Conservation (phyloP, 2,113 vertebrate genomes). For the Xenopus laevis region DNA sequence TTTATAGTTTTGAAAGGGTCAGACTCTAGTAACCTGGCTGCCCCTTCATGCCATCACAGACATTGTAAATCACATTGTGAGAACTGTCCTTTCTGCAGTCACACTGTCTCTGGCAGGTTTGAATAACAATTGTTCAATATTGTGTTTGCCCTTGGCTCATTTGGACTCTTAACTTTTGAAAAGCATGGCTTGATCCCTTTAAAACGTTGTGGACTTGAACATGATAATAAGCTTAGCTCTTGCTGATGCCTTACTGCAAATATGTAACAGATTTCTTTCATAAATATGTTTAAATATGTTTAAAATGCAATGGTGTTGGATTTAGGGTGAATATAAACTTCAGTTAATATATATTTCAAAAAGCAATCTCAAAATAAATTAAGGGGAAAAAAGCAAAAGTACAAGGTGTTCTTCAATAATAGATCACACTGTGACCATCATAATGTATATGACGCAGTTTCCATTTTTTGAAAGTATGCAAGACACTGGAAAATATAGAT, state of each 20-base stretch:
- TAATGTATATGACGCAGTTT: too few relatives aligned
- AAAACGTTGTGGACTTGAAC: not conserved
- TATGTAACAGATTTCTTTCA: too few relatives aligned
- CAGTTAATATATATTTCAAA: too few relatives aligned
- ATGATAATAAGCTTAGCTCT: conserved; percentile 4
- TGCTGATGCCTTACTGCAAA: not conserved
- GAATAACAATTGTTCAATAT: conserved; percentile 28
- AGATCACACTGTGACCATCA: too few relatives aligned
- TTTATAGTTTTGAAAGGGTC: conserved; percentile 21
- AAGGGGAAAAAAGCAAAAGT: too few relatives aligned
- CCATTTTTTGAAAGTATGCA: too few relatives aligned
- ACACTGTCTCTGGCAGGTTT: conserved; percentile 18
- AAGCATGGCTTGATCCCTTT: conserved; percentile 3
- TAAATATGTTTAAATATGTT: too few relatives aligned
- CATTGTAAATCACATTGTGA: conserved; percentile 24
- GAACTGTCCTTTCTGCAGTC: conserved; percentile 28
- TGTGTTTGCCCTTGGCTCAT: conserved; percentile 26
- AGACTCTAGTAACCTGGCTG: conserved; percentile 24
- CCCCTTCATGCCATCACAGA: conserved; percentile 22
- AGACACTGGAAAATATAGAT: too few relatives aligned
- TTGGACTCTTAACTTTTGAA: not conserved
- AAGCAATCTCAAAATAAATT: too few relatives aligned
- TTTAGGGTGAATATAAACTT: too few relatives aligned
- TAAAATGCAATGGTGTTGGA: too few relatives aligned
- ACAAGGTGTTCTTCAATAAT: too few relatives aligned